Conservation (phyloP, 2,888 invertebrate species). For the Caenorhabditis sp. region DNA sequence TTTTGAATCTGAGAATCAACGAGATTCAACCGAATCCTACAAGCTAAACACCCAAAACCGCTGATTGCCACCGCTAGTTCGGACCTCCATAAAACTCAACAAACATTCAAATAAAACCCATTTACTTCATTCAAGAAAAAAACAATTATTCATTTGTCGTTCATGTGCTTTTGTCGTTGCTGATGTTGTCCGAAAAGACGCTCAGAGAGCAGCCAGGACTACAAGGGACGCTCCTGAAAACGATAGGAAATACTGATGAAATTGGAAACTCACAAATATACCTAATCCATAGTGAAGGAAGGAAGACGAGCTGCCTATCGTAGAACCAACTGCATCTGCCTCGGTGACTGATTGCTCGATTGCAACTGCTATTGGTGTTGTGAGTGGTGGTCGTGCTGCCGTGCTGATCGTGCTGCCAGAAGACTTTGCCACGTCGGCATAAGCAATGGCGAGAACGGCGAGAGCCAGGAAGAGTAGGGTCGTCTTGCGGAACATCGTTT, state of each 20-base stretch:
- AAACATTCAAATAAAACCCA: too few species aligned
- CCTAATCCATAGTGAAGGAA: background rate
- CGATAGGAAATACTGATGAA: background rate
- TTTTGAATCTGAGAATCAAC: too few species aligned
- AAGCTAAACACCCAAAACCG: too few species aligned
- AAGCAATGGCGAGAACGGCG: background rate
- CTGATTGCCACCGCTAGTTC: too few species aligned
- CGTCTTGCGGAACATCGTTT: slow-evolving; percentile 14
- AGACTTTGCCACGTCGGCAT: background rate
- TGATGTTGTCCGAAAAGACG: background rate
- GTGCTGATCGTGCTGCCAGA: background rate
- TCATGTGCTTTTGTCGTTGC: background rate
- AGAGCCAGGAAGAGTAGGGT: slow-evolving; percentile 7
- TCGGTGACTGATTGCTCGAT: background rate
- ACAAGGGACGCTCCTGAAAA: slow-evolving; percentile 1
- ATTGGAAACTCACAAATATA: background rate
- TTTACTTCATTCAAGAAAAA: background rate
- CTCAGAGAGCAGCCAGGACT: background rate
- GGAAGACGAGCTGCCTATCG: background rate
- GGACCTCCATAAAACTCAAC: too few species aligned
- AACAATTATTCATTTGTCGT: background rate
- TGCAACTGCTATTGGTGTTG: too few species aligned
- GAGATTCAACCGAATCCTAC: too few species aligned
- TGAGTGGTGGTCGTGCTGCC: too few species aligned
- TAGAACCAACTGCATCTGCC: background rate